Conservation (phyloP, 2,888 invertebrate species). For the Plebejus argus region DNA sequence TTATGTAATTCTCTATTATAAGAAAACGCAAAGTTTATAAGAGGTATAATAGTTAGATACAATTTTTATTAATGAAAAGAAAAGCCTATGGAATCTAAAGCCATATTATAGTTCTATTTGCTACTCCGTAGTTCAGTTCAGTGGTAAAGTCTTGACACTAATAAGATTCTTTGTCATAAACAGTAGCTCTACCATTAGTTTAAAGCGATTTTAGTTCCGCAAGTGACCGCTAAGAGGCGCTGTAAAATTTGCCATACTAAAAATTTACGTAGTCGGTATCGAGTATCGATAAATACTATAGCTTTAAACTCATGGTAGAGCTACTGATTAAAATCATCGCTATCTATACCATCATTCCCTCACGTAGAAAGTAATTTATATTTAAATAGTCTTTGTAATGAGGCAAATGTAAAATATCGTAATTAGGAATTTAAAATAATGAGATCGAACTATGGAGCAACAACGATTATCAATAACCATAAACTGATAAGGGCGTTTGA, state of each 20-base stretch:
- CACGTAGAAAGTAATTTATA: not conserved
- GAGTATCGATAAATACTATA: too few species aligned
- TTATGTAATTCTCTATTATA: not conserved
- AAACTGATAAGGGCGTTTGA: conserved; percentile 23
- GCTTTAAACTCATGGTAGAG: too few species aligned
- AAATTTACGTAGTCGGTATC: too few species aligned
- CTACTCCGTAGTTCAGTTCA: not conserved
- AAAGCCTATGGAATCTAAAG: not conserved
- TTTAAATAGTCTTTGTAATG: conserved; percentile 28
- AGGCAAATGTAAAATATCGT: conserved; percentile 24
- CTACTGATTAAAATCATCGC: not conserved
- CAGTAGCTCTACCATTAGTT: too few species aligned
- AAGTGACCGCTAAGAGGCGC: too few species aligned
- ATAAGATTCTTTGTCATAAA: not conserved
- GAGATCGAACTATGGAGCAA: not conserved
- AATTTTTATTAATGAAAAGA: too few species aligned
- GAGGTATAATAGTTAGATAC: too few species aligned
- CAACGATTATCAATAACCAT: conserved; percentile 31
- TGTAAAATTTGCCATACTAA: too few species aligned
- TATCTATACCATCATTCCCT: not conserved
- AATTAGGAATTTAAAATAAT: conserved; percentile 26
- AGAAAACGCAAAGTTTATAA: not conserved
- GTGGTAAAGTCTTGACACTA: not conserved
- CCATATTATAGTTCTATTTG: not conserved
- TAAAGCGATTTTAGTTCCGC: too few species aligned